Evolutionary conservation across 23 tunicate species (phyloP).

Genomic region (Pegea sp.): DNA sequence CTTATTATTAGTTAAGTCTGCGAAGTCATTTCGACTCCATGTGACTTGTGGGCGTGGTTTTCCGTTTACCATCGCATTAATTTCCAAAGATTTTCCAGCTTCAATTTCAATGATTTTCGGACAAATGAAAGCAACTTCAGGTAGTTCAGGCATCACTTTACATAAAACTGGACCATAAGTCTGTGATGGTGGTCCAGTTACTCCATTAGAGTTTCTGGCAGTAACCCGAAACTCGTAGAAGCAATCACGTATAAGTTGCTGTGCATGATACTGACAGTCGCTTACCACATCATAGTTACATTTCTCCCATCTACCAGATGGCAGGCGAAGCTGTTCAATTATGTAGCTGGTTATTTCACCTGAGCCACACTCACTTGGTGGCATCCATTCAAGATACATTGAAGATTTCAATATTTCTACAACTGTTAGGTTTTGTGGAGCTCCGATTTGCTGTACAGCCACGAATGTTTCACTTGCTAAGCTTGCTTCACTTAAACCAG

Average conservation of each 20-base stretch:
- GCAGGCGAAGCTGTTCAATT: conserved; percentile 67
- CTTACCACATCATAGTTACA: conserved; percentile 77
- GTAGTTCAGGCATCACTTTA: conserved; percentile 18
- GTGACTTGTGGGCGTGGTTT: conserved; percentile 23
- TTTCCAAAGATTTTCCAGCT: conserved; percentile 19
- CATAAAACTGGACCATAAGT: conserved; percentile 24
- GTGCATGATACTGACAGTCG: conserved; percentile 56
- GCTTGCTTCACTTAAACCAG: conserved; percentile 86
- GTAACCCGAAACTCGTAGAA: conserved; percentile 35
- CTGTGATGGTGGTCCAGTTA: conserved; percentile 28
- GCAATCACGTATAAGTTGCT: background rate
- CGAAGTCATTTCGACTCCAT: conserved; percentile 20
- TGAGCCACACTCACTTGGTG: conserved; percentile 79
- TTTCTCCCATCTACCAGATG: conserved; percentile 92
- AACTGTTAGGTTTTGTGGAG: conserved; percentile 42
- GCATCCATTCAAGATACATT: conserved; percentile 40
- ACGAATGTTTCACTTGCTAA: conserved; percentile 47
- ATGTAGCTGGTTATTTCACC: conserved; percentile 66
- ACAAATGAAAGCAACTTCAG: conserved; percentile 27
- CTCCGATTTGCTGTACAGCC: conserved; percentile 51
- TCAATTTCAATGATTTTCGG: conserved; percentile 19
- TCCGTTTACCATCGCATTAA: conserved; percentile 18
- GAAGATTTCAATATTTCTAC: conserved; percentile 57
- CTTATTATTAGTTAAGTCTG: conserved; percentile 13
- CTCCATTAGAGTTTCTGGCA: conserved; percentile 20